Base-by-base conservation (phyloP, 2,113 vertebrate genomes). In the Vulpes lagopus region DNA sequence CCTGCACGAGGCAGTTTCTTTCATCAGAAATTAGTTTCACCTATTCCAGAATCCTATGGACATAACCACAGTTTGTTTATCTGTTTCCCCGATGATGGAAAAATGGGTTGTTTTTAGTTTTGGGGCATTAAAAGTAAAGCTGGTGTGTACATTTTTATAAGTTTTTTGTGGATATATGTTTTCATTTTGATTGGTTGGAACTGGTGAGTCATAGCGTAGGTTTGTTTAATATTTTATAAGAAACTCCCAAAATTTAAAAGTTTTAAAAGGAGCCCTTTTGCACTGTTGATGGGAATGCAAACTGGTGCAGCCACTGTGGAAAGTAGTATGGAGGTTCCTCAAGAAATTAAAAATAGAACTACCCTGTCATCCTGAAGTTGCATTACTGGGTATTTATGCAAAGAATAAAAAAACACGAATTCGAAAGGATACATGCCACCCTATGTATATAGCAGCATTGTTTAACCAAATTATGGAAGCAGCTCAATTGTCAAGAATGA, bases 1-100 rank as follows among this genome's bases (percentile, higher is more conserved):
- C 4, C 4, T 32, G 17, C 32, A 49, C 65, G 83, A 64, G 62
- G 60, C 65, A 96, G 73, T 87, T 96, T 87, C 62, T 92, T 95
- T 92, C 8, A 57, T 16, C 32, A 94, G 69, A 94, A 64, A 14
- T 83, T 60, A 53, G 23, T 69, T 93, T 82, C 67, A 27, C 8
- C 32, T 91, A 3, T 91, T 89, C 43, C 19, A 89, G 76, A 96
- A 69, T 27, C 62, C 30, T 83, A 43, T 89, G 25, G 23, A 20
- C 32, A 64, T 80, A 64, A 64, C 25, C 12, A 53, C 15, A 65
- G 8, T 93, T 71, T 84, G 69, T 67, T 83, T 80, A 92, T 90
- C 27, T 15, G 25, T 94, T 76, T 16, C 65, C 5, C 38, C 51
- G 11, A 60, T 92, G 62, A 79, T 81, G 8, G 30, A 74, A 32